A percentile compares a stretch with the other conserved stretches of the same genome.
These are phyloP conservation scores for Caenorhabditis afra DNA, from an alignment of 2,888 invertebrate genomes.

Conservation along the genomic window DNA sequence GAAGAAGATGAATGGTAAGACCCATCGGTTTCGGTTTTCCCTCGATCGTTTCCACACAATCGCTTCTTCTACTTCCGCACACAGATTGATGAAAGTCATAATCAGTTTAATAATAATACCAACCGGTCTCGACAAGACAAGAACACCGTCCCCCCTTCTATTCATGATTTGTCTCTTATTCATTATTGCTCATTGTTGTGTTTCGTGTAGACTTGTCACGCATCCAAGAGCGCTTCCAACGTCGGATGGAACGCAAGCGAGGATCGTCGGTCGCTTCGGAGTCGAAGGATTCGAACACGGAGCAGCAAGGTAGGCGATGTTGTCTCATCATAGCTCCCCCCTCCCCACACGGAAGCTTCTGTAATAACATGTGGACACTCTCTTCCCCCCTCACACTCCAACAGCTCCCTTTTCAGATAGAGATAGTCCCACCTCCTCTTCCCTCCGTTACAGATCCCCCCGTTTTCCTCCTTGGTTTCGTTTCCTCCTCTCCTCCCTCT, in stretches of 20 bases:
- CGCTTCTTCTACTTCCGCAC: neutral
- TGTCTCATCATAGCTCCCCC: slow-evolving; percentile 18
- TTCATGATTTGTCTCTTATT: too few species aligned
- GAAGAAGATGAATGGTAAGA: slow-evolving; percentile 81
- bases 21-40: too few species aligned
- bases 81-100: neutral
- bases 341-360: too few species aligned
- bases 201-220: slow-evolving; percentile 78
- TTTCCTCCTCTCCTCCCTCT: too few species aligned
- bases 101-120: neutral
- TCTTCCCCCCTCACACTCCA: too few species aligned
- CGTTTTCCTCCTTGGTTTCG: too few species aligned
- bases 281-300: slow-evolving; percentile 64
- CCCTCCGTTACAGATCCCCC: too few species aligned
- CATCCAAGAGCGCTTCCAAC: slow-evolving; percentile 80
- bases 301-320: slow-evolving; percentile 61
- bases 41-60: neutral
- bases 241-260: slow-evolving; percentile 79
- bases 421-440: too few species aligned
- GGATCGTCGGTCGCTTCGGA: slow-evolving; percentile 68
- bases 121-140: neutral
- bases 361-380: slow-evolving; percentile 30
- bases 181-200: slow-evolving; percentile 52
- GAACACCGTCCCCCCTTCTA: too few species aligned
- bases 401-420: slow-evolving; percentile 4